Evolutionary conservation across 1,140 invertebrate genomes (phyloP).

Genomic region (Plodia interpunctella): DNA sequence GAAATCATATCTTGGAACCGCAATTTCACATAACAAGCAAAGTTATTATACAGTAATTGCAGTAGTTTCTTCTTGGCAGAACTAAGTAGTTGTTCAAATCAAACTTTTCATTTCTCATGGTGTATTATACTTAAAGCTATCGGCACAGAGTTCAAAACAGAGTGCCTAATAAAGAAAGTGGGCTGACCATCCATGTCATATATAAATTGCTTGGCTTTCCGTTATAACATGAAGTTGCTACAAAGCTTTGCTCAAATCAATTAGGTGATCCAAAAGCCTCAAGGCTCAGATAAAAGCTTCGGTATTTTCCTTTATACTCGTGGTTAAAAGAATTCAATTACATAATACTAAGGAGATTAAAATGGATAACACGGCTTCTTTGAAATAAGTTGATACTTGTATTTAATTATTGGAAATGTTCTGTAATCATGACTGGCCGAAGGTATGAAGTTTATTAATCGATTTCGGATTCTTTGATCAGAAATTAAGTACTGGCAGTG

Average conservation of each 20-base stretch:
- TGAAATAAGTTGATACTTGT: constrained; percentile 40
- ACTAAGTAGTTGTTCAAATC: constrained; percentile 6
- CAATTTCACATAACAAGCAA: not conserved
- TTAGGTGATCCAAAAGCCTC: constrained; percentile 46
- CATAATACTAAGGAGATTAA: constrained; percentile 59
- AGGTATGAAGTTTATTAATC: constrained; percentile 26
- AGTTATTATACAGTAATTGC: constrained; percentile 3
- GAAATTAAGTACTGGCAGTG: not conserved
- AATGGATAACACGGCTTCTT: constrained; percentile 54
- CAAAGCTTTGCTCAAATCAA: constrained; percentile 38
- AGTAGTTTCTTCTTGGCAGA: constrained; percentile 4
- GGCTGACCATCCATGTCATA: constrained; percentile 12
- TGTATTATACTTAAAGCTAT: not conserved
- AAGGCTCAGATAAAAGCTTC: constrained; percentile 47
- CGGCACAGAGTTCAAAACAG: constrained; percentile 4
- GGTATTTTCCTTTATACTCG: constrained; percentile 50
- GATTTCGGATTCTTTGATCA: constrained; percentile 17
- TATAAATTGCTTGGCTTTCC: constrained; percentile 16
- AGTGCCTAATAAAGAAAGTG: not conserved
- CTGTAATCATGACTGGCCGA: constrained; percentile 26
- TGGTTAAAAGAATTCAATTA: constrained; percentile 60
- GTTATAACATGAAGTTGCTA: constrained; percentile 26
- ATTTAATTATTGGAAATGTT: constrained; percentile 56
- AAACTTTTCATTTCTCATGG: not conserved
- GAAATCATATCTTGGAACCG: not conserved